phyloP scores from a whole-genome alignment of 1,140 invertebrate genomes.

The Hyphantria cunea region DNA sequence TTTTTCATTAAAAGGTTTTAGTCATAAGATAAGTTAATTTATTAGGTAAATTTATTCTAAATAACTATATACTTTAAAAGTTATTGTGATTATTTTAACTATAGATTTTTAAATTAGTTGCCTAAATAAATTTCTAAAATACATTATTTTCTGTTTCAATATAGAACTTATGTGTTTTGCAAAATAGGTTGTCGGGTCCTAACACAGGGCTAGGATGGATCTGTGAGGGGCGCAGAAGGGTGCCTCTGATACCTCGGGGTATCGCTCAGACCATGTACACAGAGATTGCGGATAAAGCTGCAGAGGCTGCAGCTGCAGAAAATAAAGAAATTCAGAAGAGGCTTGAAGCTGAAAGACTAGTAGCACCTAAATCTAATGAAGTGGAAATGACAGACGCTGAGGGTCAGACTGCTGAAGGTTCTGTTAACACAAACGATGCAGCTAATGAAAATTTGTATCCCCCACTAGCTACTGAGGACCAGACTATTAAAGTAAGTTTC shows the following conservation, averaged over 20 bases:
- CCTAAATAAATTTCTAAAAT: no score
- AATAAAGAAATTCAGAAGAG: conserved; percentile 71
- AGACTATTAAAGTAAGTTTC: conserved; percentile 23
- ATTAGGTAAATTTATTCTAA: conserved; percentile 38
- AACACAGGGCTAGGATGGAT: conserved; percentile 93
- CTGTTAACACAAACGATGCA: conserved; percentile 51
- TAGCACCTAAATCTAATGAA: conserved; percentile 58
- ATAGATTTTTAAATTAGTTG: no score
- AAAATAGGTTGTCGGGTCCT: conserved; percentile 87
- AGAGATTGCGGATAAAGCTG: conserved; percentile 89
- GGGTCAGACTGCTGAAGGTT: conserved; percentile 52
- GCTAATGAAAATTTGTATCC: conserved; percentile 60
- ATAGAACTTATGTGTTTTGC: conserved; percentile 5
- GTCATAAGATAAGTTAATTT: conserved; percentile 28
- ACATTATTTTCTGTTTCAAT: no score
- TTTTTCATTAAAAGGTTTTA: conserved; percentile 14
- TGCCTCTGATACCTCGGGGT: conserved; percentile 91
- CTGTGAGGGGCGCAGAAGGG: conserved; percentile 90
- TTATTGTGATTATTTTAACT: no score
- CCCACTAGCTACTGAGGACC: conserved; percentile 74
- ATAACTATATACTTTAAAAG: no score
- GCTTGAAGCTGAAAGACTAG: conserved; percentile 59
- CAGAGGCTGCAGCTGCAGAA: conserved; percentile 74
- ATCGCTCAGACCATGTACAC: conserved; percentile 92
- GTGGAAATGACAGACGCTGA: conserved; percentile 61